Evolutionary conservation across 2,113 vertebrate species (phyloP), one percentile per base, ranked within the genome.

Genomic region (Alethe diademata): DNA sequence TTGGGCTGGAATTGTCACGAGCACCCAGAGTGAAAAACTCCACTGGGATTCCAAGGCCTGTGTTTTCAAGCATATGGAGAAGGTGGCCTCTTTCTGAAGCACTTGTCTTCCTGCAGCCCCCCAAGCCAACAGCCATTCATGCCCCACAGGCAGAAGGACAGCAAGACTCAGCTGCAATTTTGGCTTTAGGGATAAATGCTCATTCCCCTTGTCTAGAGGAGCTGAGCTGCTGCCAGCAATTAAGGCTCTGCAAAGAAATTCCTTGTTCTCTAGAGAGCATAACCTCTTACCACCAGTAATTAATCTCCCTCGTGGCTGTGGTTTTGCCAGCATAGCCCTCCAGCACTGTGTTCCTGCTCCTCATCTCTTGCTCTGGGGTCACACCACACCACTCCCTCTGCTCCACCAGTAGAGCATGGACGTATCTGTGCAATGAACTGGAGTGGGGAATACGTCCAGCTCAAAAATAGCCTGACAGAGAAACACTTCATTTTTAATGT

Each of bases 391-490:
- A 1, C 62, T 81, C 65, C 85, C 60, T 35, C 73, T 50, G 62
- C 71, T 14, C 45, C 65, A 35, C 86, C 78, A 62, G 56, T 0
- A 9, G n/a, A 75, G 86, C 22, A 42, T 8, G 67, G 71, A 58
- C 58, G 79, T 72, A 47, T 79, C 94, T 31, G 58, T 79, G 82
- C 58, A 51, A 14, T 28, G 58, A 83, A 73, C 92, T 93, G 93
- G 57, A 93, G 90, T 33, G 9, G 75, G 90, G 82, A 95, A 14
- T 14, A 62, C 92, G 33, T 80, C 88, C 94, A 92, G 79, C 56
- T 90, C 86, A 90, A 90, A 94, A 97, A 96, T 71, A 97, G 75
- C 91, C 94, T 94, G 94, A 90, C 91, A 86, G 78, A 50, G 91
- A 90, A 96, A 88, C 75, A 38, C 71, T 94, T 82, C 0, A 4